Percentiles rank a stretch among this genome's conserved stretches.
Conservation (phyloP, 1,140 invertebrate genomes). For the Meloidogyne floridensis region DNA sequence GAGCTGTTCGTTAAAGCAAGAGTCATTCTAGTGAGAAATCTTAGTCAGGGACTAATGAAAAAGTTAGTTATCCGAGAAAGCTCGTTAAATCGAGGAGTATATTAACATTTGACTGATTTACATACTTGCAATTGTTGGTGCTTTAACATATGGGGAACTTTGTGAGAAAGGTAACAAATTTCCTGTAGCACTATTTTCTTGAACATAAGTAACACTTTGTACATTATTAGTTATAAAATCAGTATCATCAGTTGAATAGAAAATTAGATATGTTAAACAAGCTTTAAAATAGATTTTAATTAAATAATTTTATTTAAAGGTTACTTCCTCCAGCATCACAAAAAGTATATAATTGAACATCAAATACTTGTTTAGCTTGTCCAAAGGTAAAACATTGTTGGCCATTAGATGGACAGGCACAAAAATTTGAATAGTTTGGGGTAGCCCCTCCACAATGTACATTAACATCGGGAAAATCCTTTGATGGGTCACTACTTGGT, state of each 20-base stretch:
- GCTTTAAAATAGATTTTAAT: not conserved
- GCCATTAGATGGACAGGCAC: conserved; percentile 14
- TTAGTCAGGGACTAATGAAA: too few species aligned
- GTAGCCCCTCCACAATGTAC: not conserved
- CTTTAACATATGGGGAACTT: conserved; percentile 3
- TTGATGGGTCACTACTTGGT: not conserved
- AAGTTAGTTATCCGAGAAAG: too few species aligned
- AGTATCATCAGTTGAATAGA: conserved; percentile 6
- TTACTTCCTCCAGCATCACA: conserved; percentile 2
- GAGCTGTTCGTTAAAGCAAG: too few species aligned
- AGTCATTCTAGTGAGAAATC: too few species aligned
- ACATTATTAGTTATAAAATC: not conserved
- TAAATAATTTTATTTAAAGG: not conserved
- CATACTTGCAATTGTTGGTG: not conserved
- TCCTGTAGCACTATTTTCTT: not conserved
- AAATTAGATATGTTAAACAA: conserved; percentile 12
- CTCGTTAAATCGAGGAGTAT: too few species aligned
- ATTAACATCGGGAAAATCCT: conserved; percentile 12
- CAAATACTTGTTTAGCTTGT: conserved; percentile 14
- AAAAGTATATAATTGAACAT: conserved; percentile 16
- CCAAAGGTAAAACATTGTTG: conserved; percentile 7
- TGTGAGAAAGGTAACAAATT: not conserved
- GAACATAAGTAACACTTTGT: not conserved
- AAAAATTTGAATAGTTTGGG: conserved; percentile 11
- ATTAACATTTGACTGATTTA: too few species aligned